Conservation (phyloP, 2,797 vertebrate genomes). For the Psittacula echo region DNA sequence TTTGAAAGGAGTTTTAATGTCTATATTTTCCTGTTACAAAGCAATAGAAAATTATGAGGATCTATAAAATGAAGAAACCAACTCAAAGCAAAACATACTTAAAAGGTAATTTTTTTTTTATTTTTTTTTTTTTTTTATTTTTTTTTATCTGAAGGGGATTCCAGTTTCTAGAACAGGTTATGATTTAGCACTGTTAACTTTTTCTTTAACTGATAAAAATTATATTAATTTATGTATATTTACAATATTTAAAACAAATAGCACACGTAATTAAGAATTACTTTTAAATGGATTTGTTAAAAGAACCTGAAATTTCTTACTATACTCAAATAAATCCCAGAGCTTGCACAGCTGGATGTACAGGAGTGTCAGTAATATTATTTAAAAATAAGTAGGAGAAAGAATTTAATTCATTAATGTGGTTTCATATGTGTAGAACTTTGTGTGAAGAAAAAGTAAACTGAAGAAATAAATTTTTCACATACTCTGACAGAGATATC, state of each 20-base stretch:
- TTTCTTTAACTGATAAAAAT: background rate
- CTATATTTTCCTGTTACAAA: background rate
- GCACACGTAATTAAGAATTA: background rate
- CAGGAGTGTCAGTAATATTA: background rate
- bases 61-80: background rate
- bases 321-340: background rate
- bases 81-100: background rate
- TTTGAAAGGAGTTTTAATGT: background rate
- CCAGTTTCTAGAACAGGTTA: background rate
- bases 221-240: background rate
- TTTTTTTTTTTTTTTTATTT: no score
- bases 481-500: background rate
- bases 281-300: background rate
- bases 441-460: background rate
- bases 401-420: background rate
- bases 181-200: background rate
- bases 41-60: background rate
- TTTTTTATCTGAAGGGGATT: accelerated
- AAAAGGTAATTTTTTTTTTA: background rate
- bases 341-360: background rate
- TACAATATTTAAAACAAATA: background rate
- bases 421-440: background rate
- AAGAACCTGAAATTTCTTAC: background rate
- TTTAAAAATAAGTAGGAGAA: background rate
- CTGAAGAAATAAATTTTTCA: slow-evolving; percentile 13